phyloP scores from a whole-genome alignment of 2,888 invertebrate genomes.

The Cylloceria caligata region DNA sequence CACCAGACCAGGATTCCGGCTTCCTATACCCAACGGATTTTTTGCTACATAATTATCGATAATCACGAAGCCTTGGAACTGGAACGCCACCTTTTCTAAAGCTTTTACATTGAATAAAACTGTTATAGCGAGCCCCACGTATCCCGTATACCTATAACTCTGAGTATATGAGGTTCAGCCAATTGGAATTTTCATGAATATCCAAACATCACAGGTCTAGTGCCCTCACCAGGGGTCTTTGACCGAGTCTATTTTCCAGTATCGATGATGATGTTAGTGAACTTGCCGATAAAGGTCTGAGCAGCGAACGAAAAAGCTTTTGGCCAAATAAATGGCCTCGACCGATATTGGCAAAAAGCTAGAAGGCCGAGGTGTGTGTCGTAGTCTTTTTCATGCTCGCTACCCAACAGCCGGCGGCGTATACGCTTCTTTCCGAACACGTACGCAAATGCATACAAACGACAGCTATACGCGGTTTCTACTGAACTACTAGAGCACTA shows the following conservation, averaged over 20 bases:
- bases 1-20: neutral
- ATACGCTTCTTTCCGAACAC: neutral
- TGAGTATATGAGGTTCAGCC: no score
- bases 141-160: constrained; percentile 18
- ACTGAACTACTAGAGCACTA: constrained; percentile 31
- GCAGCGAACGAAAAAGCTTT: constrained; percentile 48
- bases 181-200: constrained; percentile 27
- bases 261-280: constrained; percentile 34
- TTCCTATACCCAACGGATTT: neutral
- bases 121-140: neutral
- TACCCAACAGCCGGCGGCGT: neutral
- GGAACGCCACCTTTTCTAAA: neutral
- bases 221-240: neutral
- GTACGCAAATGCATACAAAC: neutral
- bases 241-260: constrained; percentile 46
- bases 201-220: constrained; percentile 48
- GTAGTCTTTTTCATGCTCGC: neutral
- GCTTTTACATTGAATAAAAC: neutral
- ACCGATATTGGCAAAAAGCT: constrained; percentile 34
- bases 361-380: neutral
- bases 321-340: constrained; percentile 53
- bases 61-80: neutral
- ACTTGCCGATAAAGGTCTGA: constrained; percentile 50
- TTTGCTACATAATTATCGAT: constrained; percentile 23
- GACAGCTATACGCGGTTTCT: neutral